Conservation (phyloP, 2,888 invertebrate genomes). For the Clistopyga incitator region DNA sequence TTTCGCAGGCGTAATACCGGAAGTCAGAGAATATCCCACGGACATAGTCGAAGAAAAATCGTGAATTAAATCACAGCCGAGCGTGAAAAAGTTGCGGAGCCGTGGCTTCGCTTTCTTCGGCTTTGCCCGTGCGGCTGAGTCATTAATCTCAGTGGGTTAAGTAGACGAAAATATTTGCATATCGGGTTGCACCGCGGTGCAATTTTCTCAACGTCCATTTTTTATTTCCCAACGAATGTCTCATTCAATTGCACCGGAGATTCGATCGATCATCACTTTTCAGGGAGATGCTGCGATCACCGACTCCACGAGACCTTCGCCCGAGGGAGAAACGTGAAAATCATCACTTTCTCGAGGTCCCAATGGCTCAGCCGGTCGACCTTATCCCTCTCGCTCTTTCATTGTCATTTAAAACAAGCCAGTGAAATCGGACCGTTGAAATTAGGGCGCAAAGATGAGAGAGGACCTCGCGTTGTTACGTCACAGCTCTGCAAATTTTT, state of each 20-base stretch:
- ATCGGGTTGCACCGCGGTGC: slow-evolving; percentile 79
- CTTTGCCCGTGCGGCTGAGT: slow-evolving; percentile 62
- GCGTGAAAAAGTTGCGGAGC: slow-evolving; percentile 44
- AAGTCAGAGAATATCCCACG: slow-evolving; percentile 69
- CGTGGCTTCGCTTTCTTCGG: slow-evolving; percentile 9
- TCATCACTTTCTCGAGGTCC: slow-evolving; percentile 34
- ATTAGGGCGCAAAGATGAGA: slow-evolving; percentile 75
- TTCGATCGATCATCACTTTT: slow-evolving; percentile 71
- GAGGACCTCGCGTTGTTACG: background rate
- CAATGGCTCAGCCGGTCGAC: slow-evolving; percentile 48
- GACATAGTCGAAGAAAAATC: slow-evolving; percentile 58
- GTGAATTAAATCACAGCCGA: slow-evolving; percentile 60
- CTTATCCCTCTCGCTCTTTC: slow-evolving; percentile 67
- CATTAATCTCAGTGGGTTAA: slow-evolving; percentile 81
- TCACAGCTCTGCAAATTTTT: no score
- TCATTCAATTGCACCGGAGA: slow-evolving; percentile 61
- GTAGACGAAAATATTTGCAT: slow-evolving; percentile 83
- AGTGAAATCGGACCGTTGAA: slow-evolving; percentile 80
- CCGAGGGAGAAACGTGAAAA: slow-evolving; percentile 47
- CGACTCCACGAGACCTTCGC: background rate
- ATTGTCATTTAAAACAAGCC: slow-evolving; percentile 81
- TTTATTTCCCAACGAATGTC: slow-evolving; percentile 58
- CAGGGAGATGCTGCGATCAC: slow-evolving; percentile 26
- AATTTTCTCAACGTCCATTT: slow-evolving; percentile 68
- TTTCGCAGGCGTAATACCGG: slow-evolving; percentile 29